Percentiles rank a stretch among this genome's conserved stretches.
phyloP scores from a whole-genome alignment of 2,888 invertebrate species.

The Rosalia funebris region DNA sequence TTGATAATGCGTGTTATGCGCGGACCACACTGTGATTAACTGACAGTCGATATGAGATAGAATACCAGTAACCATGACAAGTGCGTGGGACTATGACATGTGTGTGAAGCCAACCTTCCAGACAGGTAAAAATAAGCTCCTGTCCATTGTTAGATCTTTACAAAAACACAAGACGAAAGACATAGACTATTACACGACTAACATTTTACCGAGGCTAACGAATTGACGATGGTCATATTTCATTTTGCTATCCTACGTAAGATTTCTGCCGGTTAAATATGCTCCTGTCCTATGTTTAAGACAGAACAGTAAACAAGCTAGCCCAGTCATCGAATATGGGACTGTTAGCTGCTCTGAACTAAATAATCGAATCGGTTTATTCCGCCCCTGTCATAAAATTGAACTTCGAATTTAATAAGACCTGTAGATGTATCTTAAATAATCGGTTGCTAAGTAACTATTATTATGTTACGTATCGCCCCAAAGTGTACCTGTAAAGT shows the following conservation, averaged over 20 bases:
- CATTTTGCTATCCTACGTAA: conserved; percentile 35
- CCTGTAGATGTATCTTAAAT: too few relatives aligned
- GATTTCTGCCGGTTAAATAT: conserved; percentile 29
- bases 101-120: conserved; percentile 51
- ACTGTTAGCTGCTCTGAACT: background rate
- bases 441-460: too few relatives aligned
- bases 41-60: conserved; percentile 59
- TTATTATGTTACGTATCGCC: too few relatives aligned
- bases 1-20: conserved; percentile 59
- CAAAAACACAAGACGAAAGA: conserved; percentile 42
- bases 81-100: conserved; percentile 55
- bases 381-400: too few relatives aligned
- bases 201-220: conserved; percentile 43
- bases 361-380: too few relatives aligned
- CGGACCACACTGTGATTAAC: conserved; percentile 59
- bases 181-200: conserved; percentile 44
- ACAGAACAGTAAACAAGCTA: conserved; percentile 25
- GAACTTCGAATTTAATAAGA: too few relatives aligned
- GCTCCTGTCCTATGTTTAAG: conserved; percentile 24
- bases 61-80: conserved; percentile 54
- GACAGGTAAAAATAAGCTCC: conserved; percentile 56
- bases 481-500: too few relatives aligned
- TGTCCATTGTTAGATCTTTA: conserved; percentile 47
- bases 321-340: background rate
- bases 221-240: conserved; percentile 43